phyloP scores from a whole-genome alignment of 2,888 invertebrate species.

The Acanthosepion pharaonis region DNA sequence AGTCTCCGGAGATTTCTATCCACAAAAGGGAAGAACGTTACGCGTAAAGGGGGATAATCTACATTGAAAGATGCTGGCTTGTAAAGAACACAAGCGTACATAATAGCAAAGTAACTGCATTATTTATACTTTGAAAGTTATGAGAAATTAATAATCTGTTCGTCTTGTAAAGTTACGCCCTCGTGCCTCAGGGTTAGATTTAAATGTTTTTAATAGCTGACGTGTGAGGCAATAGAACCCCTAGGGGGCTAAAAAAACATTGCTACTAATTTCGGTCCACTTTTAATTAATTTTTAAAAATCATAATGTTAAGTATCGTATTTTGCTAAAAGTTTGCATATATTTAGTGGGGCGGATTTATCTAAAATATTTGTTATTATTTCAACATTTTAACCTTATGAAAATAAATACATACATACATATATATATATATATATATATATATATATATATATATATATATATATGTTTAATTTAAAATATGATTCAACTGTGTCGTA shows the following conservation, averaged over 20 bases:
- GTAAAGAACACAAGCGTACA: background rate
- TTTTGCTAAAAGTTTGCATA: background rate
- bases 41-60: background rate
- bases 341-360: background rate
- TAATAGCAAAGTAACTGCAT: background rate
- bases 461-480: no score
- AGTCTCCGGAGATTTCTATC: constrained; percentile 9
- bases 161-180: background rate
- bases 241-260: background rate
- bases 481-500: no score
- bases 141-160: constrained; percentile 33
- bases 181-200: constrained; percentile 4
- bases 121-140: background rate
- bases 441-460: no score
- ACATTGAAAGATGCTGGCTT: background rate
- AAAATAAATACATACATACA: background rate
- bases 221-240: background rate
- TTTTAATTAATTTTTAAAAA: background rate
- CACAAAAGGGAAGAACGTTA: background rate
- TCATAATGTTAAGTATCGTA: background rate
- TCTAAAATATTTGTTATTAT: background rate
- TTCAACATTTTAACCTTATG: background rate
- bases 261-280: background rate
- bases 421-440: no score
- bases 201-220: background rate